These are phyloP conservation scores for Trialeurodes vaporariorum DNA, from an alignment of 1,140 invertebrate genomes.

Conservation along the genomic window DNA sequence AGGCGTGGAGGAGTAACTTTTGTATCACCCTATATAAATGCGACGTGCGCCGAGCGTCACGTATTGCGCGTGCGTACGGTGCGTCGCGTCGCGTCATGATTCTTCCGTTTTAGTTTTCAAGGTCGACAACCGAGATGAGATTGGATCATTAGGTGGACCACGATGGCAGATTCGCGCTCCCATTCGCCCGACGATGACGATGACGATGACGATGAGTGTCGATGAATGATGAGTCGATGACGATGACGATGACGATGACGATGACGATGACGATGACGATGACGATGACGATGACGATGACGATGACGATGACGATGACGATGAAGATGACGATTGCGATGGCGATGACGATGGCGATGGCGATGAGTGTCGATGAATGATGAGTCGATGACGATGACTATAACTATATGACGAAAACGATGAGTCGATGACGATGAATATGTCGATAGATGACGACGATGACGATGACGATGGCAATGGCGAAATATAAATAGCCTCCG, in stretches of 20 bases:
- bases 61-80: no score
- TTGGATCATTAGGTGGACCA: no score
- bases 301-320: constrained; percentile 2
- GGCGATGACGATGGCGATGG: constrained; percentile 4
- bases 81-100: no score
- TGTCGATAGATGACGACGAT: constrained; percentile 8
- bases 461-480: neutral
- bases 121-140: no score
- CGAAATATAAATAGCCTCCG: neutral
- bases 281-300: constrained; percentile 2
- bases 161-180: no score
- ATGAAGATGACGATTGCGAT: constrained; percentile 4
- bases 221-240: neutral
- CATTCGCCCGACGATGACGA: no score
- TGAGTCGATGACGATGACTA: neutral
- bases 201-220: neutral
- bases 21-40: no score
- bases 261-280: neutral
- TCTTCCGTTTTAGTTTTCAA: no score
- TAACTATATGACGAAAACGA: no score
- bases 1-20: no score
- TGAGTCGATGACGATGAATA: neutral
- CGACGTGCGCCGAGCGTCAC: no score
- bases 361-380: neutral
- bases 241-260: neutral